These are phyloP conservation scores for Novumbra hubbsi DNA, from an alignment of 2,797 vertebrate species.

Conservation along the genomic window DNA sequence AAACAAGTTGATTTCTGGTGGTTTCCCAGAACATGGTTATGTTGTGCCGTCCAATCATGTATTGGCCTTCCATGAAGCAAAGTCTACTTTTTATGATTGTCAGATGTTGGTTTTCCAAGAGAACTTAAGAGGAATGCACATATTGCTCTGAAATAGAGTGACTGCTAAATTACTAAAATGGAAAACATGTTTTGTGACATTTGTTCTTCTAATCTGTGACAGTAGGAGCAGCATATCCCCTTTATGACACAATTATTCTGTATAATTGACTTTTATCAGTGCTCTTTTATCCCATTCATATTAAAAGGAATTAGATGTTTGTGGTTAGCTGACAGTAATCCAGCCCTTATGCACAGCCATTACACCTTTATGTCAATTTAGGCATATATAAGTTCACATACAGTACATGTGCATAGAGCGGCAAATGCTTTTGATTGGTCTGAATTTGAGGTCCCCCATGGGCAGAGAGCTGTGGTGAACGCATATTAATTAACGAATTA, in stretches of 20 bases:
- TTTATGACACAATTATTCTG: constrained; percentile 28
- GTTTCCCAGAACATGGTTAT: too few species aligned
- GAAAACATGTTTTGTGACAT: constrained; percentile 33
- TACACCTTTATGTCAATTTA: constrained; percentile 56
- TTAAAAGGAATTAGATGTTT: constrained; percentile 26
- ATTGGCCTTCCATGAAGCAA: too few species aligned
- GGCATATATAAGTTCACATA: constrained; percentile 64
- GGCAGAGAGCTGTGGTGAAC: not conserved
- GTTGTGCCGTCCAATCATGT: too few species aligned
- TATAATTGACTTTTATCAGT: constrained; percentile 44
- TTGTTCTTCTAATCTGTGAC: constrained; percentile 34
- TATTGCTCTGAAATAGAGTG: too few species aligned
- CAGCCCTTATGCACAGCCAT: constrained; percentile 45
- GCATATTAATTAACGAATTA: constrained; percentile 7
- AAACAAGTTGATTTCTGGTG: too few species aligned
- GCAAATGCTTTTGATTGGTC: constrained; percentile 43
- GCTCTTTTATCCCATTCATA: constrained; percentile 37
- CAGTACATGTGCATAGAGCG: constrained; percentile 63
- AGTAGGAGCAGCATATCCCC: constrained; percentile 19
- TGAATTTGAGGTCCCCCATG: constrained; percentile 12
- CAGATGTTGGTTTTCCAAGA: too few species aligned
- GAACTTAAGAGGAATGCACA: too few species aligned
- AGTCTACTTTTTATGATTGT: too few species aligned
- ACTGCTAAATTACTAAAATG: too few species aligned
- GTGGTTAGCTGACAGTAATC: constrained; percentile 32